Base-by-base conservation (phyloP, 2,113 vertebrate species). In the Hemichromis elongatus region DNA sequence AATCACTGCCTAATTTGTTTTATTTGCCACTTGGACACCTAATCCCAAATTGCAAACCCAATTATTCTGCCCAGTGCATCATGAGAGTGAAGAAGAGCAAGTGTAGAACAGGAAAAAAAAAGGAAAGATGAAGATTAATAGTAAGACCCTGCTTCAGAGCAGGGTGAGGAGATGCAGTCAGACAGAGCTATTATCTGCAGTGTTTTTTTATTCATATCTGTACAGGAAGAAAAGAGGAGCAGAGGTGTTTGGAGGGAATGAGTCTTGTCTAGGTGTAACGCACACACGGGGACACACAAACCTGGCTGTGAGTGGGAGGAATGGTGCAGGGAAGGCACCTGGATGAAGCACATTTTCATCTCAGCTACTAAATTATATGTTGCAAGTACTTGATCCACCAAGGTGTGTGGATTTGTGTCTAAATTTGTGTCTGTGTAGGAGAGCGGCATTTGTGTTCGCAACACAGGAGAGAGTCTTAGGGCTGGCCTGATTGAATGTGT, bases 401-500 rank as follows among this genome's bases (percentile, higher is more conserved):
- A 30, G 33, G 10, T 77, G 80, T 87, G 82, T 55, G 63, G 16
- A 5, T 82, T 33, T 63, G 35, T 81, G 50, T 55, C 3, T 75
- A 75, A 75, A 50, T 75, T 28, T 75, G 42, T 75, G 68, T 19
- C 42, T 75, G 1, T 50, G 77, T 57, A 28, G 35, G 24, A 2
- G 13, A 54, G 19, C 13, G 10, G 42, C 12, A 45, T 83, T 24
- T 88, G 73, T 77, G 24, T 61, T 83, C 28, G 33, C 33, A 24
- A 68, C 57, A 75, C 28, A 70, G 57, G 85, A 82, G 3, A 77
- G 37, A 7, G 52, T 59, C 78, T 75, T 19, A 42, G 81, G 89
- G 92, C 86, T 70, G 63, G 80, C 70, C 84, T 89, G 91, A 93
- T 88, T 93, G 88, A 91, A 92, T 30, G 87, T 91, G 93, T 90